Evolutionary conservation across 37 sponge, comb jelly and placozoan species (phyloP), one percentile per base, ranked within the genome.

Genomic region (Oscarella lobularis): DNA sequence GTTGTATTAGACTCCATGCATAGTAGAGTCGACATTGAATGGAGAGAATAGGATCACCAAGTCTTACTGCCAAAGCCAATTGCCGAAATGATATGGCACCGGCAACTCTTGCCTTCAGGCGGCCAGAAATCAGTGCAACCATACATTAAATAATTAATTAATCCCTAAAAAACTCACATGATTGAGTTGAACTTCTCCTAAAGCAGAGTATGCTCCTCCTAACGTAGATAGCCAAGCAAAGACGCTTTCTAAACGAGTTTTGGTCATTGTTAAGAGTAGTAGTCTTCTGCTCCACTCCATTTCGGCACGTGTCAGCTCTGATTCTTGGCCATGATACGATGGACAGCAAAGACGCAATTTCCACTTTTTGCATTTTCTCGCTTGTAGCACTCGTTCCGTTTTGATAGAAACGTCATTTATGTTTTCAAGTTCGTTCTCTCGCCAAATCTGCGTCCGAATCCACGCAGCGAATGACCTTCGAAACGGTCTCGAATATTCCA

Each of bases 211-310:
- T 1, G 90, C 90, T 41, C 90, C 90, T 27, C 90, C 90, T 39
- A 90, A 78, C 29, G 90, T 90, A 30, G 89, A 86, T 38, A 68
- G 81, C 87, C 90, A 90, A 30, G 90, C 90, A 77, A 86, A 67
- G 38, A 73, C 39, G n/a, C 71, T 55, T 39, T 85, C 76, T 0
- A 81, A 37, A 37, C 66, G 69, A 3, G 40, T 54, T 69, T 67
- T 66, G 35, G 48, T 37, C 35, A n/a, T n/a, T n/a, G n/a, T n/a
- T n/a, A n/a, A 27, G 20, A 9, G 20, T 48, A 48, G 60, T 27
- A 48, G 60, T 27, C 9, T 9, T 48, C 60, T 20, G 9, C 20
- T 27, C 60, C 60, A 48, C 60, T 20, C 14, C 60, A 48, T 48
- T 48, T 48, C 60, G 20, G 60, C 60, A 48, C 20, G 14, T 48